Percentiles rank a stretch among this genome's conserved stretches.
These are phyloP conservation scores for Martes martes DNA, from an alignment of 2,113 vertebrate species.

Conservation along the genomic window DNA sequence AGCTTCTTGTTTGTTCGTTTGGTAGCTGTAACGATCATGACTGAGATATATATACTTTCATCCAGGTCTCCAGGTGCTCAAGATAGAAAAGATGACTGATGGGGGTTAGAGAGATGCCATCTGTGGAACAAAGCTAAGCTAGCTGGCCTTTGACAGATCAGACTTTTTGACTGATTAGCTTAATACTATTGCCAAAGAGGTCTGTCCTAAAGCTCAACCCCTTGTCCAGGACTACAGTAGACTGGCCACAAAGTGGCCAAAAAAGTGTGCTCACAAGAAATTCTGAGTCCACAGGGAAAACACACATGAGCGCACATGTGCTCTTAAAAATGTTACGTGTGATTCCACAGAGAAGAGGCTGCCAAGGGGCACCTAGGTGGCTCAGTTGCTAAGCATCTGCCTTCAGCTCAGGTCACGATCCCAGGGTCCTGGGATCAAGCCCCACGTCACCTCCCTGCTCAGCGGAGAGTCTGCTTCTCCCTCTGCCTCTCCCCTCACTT, in stretches of 20 bases:
- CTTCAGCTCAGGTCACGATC: too few species aligned
- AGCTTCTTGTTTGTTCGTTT: neutral
- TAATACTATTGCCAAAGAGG: neutral
- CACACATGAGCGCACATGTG: accelerated
- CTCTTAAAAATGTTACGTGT: neutral
- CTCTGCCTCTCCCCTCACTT: too few species aligned
- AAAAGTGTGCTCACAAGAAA: neutral
- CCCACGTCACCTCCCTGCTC: too few species aligned
- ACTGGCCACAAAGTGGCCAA: neutral
- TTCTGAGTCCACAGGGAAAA: neutral
- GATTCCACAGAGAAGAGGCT: neutral
- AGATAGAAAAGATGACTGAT: neutral
- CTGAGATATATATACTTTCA: neutral
- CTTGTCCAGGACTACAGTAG: neutral
- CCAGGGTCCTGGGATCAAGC: too few species aligned
- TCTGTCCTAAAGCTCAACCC: neutral
- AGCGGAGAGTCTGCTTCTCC: too few species aligned
- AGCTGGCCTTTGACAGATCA: neutral
- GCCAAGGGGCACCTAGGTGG: too few species aligned
- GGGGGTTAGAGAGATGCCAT: neutral
- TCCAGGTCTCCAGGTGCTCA: neutral
- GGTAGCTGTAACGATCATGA: neutral
- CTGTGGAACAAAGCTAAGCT: conserved; percentile 1
- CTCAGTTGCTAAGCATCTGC: too few species aligned
- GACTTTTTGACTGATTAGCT: neutral